phyloP scores from a whole-genome alignment of 2,113 vertebrate genomes.

The Andinoacara biseriatus region DNA sequence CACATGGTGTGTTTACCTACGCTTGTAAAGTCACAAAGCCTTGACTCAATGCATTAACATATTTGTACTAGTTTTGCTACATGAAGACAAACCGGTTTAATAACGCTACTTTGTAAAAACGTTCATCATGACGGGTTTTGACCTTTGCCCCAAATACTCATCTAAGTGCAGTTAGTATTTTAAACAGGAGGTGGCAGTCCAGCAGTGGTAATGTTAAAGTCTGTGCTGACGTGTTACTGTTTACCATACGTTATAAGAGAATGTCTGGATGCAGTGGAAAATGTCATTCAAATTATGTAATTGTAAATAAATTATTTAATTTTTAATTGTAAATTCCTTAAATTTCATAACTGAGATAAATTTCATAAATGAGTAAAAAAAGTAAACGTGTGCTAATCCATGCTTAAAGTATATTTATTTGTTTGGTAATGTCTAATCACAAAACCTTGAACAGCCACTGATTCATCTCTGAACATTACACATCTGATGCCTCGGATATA shows the following conservation, averaged over 20 bases:
- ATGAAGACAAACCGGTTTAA: neutral
- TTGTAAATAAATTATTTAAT: too few species aligned
- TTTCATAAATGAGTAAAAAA: neutral
- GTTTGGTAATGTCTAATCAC: neutral
- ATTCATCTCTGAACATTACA: neutral
- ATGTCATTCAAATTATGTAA: too few species aligned
- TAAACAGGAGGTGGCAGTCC: slow-evolving; percentile 80
- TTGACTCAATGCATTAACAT: neutral
- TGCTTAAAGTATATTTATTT: neutral
- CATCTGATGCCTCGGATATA: too few species aligned
- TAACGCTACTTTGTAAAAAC: neutral
- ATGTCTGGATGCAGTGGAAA: neutral
- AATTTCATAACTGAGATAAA: neutral
- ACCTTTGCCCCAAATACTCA: slow-evolving; percentile 31
- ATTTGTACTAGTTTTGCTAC: neutral
- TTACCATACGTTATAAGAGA: neutral
- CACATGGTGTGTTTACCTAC: neutral
- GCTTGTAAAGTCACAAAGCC: neutral
- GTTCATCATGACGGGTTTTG: neutral
- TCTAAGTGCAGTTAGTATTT: slow-evolving; percentile 78
- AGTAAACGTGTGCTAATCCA: neutral
- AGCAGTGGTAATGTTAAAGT: neutral
- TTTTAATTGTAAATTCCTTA: neutral
- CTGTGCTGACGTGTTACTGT: slow-evolving; percentile 18
- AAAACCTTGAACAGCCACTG: neutral